phyloP scores from a whole-genome alignment of 2,113 vertebrate genomes.

The Egretta garzetta region DNA sequence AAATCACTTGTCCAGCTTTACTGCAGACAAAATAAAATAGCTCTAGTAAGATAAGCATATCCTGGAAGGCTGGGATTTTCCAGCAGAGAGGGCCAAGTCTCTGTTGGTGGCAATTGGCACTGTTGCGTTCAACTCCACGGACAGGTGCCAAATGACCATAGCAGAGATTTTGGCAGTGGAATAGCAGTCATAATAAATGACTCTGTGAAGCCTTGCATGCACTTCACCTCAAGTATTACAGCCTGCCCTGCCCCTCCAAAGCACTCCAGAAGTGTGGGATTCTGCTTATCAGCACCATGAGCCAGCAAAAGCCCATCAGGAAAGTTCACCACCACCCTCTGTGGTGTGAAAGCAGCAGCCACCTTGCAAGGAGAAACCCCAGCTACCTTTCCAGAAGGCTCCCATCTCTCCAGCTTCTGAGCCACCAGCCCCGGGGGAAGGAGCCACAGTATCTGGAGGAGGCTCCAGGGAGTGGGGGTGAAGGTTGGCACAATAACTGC shows the following conservation, averaged over 20 bases:
- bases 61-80: constrained; percentile 48
- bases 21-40: constrained; percentile 56
- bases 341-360: background rate
- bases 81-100: constrained; percentile 40
- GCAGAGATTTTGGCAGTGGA: constrained; percentile 29
- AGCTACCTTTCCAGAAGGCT: background rate
- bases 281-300: background rate
- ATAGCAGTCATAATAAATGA: background rate
- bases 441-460: background rate
- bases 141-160: constrained; percentile 46
- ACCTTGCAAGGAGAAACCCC: background rate
- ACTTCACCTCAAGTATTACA: background rate
- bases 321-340: background rate
- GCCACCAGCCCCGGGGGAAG: background rate
- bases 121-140: background rate
- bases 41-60: background rate
- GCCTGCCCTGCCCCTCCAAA: background rate
- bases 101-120: constrained; percentile 43
- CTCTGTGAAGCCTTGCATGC: background rate
- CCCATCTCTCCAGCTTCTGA: background rate
- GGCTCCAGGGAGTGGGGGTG: rapidly evolving
- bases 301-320: background rate
- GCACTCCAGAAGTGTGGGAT: background rate
- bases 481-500: background rate
- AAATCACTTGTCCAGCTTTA: constrained; percentile 42